phyloP scores from a whole-genome alignment of 2,888 invertebrate genomes.

The Adelognathus sp. region DNA sequence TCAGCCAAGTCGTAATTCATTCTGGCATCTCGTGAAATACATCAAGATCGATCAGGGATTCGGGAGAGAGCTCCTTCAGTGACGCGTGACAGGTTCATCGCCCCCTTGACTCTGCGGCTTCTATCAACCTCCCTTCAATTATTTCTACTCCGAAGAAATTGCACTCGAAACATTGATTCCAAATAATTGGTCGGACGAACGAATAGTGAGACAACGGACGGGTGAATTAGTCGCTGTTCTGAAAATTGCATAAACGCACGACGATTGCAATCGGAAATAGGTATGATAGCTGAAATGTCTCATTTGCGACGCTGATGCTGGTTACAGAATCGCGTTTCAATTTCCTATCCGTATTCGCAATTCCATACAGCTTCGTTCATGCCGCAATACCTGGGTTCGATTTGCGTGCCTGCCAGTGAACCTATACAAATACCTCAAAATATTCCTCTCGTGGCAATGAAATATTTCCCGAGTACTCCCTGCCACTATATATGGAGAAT shows the following conservation, averaged over 20 bases:
- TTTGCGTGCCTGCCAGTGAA: conserved; percentile 1
- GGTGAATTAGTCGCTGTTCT: conserved; percentile 35
- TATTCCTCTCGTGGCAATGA: conserved; percentile 4
- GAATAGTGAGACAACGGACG: background rate
- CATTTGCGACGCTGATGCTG: background rate
- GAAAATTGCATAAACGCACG: conserved; percentile 21
- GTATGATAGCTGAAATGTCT: background rate
- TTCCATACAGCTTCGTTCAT: background rate
- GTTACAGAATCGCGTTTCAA: background rate
- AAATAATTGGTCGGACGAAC: conserved; percentile 37
- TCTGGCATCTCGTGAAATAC: too few species aligned
- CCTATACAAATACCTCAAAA: conserved; percentile 25
- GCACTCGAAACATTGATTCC: conserved; percentile 38
- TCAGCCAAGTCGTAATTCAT: too few species aligned
- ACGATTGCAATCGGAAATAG: conserved; percentile 12
- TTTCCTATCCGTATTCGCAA: background rate
- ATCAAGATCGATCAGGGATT: too few species aligned
- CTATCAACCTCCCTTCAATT: too few species aligned
- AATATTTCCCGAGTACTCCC: conserved; percentile 22
- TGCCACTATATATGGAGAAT: background rate
- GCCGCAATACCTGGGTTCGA: conserved; percentile 36
- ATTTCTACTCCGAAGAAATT: too few species aligned
- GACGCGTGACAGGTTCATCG: too few species aligned
- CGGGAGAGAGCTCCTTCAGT: too few species aligned
- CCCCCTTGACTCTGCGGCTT: too few species aligned